A percentile compares a stretch with the other conserved stretches of the same genome.
These are phyloP conservation scores for Catharus ustulatus DNA, from an alignment of 2,797 vertebrate genomes.

Conservation along the genomic window DNA sequence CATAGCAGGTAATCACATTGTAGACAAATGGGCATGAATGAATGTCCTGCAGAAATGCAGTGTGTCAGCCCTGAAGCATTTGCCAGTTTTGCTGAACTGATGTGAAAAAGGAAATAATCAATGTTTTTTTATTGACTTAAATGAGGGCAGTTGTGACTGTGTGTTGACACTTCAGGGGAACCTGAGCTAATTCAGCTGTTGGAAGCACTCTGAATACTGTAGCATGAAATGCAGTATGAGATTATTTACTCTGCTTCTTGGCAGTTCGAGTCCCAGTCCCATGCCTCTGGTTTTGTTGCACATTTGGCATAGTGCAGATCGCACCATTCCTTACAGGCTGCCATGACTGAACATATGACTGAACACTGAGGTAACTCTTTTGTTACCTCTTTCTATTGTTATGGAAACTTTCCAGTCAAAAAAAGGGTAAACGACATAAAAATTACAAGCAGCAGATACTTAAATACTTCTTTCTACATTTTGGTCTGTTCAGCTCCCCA, in stretches of 20 bases:
- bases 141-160: not conserved
- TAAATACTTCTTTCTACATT: not conserved
- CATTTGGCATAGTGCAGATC: not conserved
- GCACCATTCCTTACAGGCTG: not conserved
- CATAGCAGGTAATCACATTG: not conserved
- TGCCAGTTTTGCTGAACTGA: not conserved
- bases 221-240: not conserved
- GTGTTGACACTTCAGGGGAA: conserved; percentile 31
- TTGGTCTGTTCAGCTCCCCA: not conserved
- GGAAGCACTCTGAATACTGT: not conserved
- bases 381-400: not conserved
- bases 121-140: conserved; percentile 32
- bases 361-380: not conserved
- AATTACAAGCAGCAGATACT: not conserved
- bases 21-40: not conserved
- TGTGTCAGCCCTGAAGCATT: not conserved
- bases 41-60: not conserved
- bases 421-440: not conserved
- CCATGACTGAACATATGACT: not conserved
- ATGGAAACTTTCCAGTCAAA: not conserved
- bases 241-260: conserved; percentile 45
- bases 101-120: not conserved
- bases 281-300: not conserved
- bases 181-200: not conserved
- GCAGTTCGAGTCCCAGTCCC: not conserved